Evolutionary conservation across 2,888 invertebrate species (phyloP).

Genomic region (Epiblema foenella): DNA sequence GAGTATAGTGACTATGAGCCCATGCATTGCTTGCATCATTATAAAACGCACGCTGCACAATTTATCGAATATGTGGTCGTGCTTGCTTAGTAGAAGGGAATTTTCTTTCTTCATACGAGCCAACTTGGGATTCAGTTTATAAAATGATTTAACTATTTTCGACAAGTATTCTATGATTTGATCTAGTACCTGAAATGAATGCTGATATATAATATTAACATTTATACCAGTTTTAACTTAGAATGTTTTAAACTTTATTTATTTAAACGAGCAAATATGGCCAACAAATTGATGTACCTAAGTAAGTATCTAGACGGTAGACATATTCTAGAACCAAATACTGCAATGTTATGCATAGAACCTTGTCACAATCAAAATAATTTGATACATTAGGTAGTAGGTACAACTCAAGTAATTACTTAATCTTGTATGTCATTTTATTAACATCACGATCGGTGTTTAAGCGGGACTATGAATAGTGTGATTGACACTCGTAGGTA

Average conservation of each 20-base stretch:
- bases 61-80: constrained; percentile 80
- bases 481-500: too few relatives aligned
- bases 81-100: constrained; percentile 72
- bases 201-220: constrained; percentile 23
- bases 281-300: too few relatives aligned
- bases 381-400: not conserved
- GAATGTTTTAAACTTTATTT: too few relatives aligned
- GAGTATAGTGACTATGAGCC: constrained; percentile 81
- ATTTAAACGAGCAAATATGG: too few relatives aligned
- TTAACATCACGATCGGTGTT: too few relatives aligned
- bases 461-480: too few relatives aligned
- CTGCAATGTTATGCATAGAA: too few relatives aligned
- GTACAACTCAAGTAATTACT: too few relatives aligned
- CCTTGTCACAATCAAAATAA: not conserved
- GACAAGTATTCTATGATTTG: constrained; percentile 83
- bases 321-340: too few relatives aligned
- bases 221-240: not conserved
- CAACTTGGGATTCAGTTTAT: constrained; percentile 80
- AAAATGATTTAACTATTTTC: constrained; percentile 81
- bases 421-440: too few relatives aligned
- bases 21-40: constrained; percentile 82
- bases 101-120: constrained; percentile 76
- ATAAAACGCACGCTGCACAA: constrained; percentile 83
- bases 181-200: constrained; percentile 82
- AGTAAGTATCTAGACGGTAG: not conserved